phyloP scores from a whole-genome alignment of 2,797 vertebrate genomes.

The Acipenser oxyrinchus region DNA sequence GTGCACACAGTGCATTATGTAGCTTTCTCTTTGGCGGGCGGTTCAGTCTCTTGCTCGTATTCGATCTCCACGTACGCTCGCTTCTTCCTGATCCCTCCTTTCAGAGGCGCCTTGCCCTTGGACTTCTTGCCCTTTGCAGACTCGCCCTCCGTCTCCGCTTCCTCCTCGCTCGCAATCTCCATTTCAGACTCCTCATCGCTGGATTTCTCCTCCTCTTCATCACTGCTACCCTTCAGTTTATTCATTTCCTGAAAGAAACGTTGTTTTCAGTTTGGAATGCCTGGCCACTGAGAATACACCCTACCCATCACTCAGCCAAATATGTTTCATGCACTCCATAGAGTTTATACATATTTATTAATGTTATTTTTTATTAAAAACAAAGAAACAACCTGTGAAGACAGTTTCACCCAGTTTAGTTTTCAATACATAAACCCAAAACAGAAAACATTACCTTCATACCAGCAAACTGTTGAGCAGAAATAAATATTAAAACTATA shows the following conservation, averaged over 20 bases:
- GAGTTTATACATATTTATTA: too few species aligned
- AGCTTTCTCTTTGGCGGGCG: slow-evolving; percentile 53
- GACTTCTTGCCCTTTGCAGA: slow-evolving; percentile 29
- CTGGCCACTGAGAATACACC: background rate
- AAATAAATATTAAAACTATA: too few species aligned
- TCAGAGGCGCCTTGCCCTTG: slow-evolving; percentile 77
- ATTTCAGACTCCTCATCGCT: slow-evolving; percentile 33
- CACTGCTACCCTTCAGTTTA: slow-evolving; percentile 68
- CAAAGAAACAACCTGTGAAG: too few species aligned
- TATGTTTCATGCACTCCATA: too few species aligned
- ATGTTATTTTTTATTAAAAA: too few species aligned
- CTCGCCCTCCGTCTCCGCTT: slow-evolving; percentile 27
- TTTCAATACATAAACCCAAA: too few species aligned
- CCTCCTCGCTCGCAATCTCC: slow-evolving; percentile 43
- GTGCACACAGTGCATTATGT: slow-evolving; percentile 38
- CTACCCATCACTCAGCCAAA: too few species aligned
- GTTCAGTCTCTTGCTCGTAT: slow-evolving; percentile 81
- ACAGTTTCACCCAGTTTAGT: too few species aligned
- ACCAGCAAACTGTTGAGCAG: too few species aligned
- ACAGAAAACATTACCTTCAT: too few species aligned
- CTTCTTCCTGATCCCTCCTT: slow-evolving; percentile 65
- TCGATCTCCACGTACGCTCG: slow-evolving; percentile 81
- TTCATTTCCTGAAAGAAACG: slow-evolving; percentile 77
- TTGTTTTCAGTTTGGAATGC: background rate
- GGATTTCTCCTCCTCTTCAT: slow-evolving; percentile 55